Percentiles rank a stretch among this genome's conserved stretches.
phyloP scores from a whole-genome alignment of 2,113 vertebrate species.

The Tachysurus vachellii region DNA sequence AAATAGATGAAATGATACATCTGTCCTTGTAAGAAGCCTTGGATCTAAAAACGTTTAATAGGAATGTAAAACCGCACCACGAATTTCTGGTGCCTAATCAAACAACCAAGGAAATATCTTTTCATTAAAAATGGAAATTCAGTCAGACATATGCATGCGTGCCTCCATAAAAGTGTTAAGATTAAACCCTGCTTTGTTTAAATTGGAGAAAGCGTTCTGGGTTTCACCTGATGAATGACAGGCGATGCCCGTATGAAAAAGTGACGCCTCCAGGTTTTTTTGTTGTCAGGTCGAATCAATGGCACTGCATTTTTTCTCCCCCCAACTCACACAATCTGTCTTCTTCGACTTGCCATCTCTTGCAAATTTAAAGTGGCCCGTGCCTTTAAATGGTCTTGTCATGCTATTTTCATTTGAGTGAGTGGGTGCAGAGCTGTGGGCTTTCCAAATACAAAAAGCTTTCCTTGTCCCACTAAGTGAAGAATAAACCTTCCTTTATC shows the following conservation, averaged over 20 bases:
- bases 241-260: constrained; percentile 57
- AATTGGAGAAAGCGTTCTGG: constrained; percentile 41
- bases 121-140: constrained; percentile 27
- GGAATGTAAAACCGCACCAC: constrained; percentile 35
- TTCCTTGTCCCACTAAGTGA: constrained; percentile 15
- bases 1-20: constrained; percentile 57
- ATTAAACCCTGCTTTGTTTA: constrained; percentile 9
- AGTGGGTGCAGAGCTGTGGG: constrained; percentile 36
- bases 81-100: constrained; percentile 23
- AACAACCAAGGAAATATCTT: constrained; percentile 4
- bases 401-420: constrained; percentile 45
- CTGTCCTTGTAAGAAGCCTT: constrained; percentile 39
- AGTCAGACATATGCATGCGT: neutral
- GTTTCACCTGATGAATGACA: constrained; percentile 61
- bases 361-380: constrained; percentile 50
- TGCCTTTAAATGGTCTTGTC: constrained; percentile 48
- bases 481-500: constrained; percentile 28
- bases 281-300: constrained; percentile 53
- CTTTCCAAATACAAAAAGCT: constrained; percentile 36
- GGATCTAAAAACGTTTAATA: constrained; percentile 56
- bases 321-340: constrained; percentile 21
- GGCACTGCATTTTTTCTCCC: constrained; percentile 15
- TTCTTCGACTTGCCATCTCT: constrained; percentile 35
- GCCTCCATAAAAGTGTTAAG: neutral
- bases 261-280: constrained; percentile 42